Evolutionary conservation across 2,113 vertebrate genomes (phyloP).

Genomic region (Cyanistes caeruleus): DNA sequence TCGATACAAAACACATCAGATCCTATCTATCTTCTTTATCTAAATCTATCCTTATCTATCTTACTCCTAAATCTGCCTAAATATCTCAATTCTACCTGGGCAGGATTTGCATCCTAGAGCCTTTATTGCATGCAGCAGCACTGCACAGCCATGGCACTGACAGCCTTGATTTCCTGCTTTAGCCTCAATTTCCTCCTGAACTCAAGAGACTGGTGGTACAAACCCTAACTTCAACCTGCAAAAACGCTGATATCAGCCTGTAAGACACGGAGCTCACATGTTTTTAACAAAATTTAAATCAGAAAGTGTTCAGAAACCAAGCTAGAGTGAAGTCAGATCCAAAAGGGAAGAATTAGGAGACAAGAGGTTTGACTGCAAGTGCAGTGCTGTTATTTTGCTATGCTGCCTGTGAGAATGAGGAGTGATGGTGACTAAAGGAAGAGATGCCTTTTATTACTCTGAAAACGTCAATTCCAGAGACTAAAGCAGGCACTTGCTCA

Average conservation of each 20-base stretch:
- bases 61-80: background rate
- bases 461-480: background rate
- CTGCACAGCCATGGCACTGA: background rate
- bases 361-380: background rate
- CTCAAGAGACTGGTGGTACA: background rate
- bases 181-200: background rate
- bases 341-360: background rate
- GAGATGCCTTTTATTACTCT: background rate
- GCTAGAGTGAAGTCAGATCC: background rate
- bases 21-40: background rate
- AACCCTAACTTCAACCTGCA: background rate
- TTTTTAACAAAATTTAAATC: background rate
- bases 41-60: background rate
- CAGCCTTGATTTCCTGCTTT: background rate
- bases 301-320: background rate
- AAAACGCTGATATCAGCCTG: background rate
- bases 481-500: background rate
- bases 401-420: background rate
- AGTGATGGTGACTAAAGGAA: background rate
- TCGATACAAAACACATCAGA: background rate
- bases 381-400: background rate
- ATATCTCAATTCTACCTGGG: background rate
- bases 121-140: background rate
- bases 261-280: fast-evolving
- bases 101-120: background rate